Percentiles rank a stretch among this genome's conserved stretches.
phyloP scores from a whole-genome alignment of 2,888 invertebrate species.

The Athalia cordata region DNA sequence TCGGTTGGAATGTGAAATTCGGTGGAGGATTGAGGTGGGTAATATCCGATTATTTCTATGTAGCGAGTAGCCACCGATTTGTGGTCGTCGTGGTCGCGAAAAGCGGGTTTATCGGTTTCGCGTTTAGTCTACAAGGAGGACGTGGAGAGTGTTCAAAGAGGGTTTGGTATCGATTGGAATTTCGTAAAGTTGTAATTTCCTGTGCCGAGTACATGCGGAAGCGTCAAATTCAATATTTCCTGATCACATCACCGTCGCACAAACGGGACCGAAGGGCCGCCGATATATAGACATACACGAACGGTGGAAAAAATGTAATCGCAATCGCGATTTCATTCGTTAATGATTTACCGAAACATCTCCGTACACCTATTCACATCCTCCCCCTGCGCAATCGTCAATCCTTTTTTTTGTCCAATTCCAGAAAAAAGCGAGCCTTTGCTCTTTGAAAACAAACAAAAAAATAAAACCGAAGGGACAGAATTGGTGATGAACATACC shows the following conservation, averaged over 20 bases:
- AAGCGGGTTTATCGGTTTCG: too few species aligned
- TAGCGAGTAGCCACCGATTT: slow-evolving; percentile 6
- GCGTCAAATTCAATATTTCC: slow-evolving; percentile 43
- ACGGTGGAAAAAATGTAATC: not conserved
- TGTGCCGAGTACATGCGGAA: slow-evolving; percentile 29
- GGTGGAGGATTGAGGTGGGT: not conserved
- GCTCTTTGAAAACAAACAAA: not conserved
- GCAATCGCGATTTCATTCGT: not conserved
- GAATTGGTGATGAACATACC: not conserved
- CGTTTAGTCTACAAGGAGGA: not conserved
- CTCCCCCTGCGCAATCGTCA: not conserved
- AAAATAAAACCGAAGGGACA: not conserved
- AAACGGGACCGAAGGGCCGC: not conserved
- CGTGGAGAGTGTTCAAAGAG: not conserved
- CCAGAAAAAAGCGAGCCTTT: not conserved
- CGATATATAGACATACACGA: not conserved
- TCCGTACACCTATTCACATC: not conserved
- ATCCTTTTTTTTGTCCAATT: not conserved
- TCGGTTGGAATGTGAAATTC: too few species aligned
- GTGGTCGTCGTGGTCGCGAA: slow-evolving; percentile 30
- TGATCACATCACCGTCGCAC: slow-evolving; percentile 33
- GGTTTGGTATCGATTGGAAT: slow-evolving; percentile 41
- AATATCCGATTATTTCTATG: not conserved
- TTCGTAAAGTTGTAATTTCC: slow-evolving; percentile 45
- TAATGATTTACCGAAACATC: not conserved